Conservation (phyloP, 2,797 vertebrate species). For the Pangasius larnaudii region DNA sequence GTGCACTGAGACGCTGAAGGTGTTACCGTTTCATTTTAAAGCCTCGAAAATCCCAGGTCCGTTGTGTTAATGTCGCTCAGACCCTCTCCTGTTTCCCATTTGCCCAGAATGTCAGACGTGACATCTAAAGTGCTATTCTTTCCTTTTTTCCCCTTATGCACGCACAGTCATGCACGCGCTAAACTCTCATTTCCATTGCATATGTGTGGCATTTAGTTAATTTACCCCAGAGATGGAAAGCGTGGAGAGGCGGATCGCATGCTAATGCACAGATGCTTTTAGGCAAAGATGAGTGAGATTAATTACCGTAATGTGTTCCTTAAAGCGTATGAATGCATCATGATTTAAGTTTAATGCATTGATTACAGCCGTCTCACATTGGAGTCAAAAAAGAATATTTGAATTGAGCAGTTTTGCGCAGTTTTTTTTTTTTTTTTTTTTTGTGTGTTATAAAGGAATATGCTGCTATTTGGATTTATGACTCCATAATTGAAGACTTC, state of each 20-base stretch:
- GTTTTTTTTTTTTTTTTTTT: too few relatives aligned
- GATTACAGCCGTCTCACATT: slow-evolving; percentile 7
- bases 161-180: background rate
- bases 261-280: background rate
- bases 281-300: slow-evolving; percentile 20
- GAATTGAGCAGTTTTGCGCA: background rate
- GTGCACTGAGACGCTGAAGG: background rate
- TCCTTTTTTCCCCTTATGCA: background rate
- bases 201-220: slow-evolving; percentile 33
- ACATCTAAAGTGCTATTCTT: background rate
- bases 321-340: background rate
- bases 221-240: slow-evolving; percentile 30
- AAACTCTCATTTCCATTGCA: slow-evolving; percentile 4
- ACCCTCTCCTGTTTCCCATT: background rate
- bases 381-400: background rate
- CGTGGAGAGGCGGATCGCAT: background rate
- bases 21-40: background rate
- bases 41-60: background rate
- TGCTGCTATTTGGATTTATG: slow-evolving; percentile 9
- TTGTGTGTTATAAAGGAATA: background rate
- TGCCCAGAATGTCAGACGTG: slow-evolving; percentile 30
- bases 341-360: slow-evolving; percentile 19
- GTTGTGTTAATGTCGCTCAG: background rate
- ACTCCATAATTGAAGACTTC: background rate
- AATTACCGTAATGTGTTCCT: slow-evolving; percentile 9